Conservation (phyloP, 2,113 vertebrate species). For the Riparia riparia region DNA sequence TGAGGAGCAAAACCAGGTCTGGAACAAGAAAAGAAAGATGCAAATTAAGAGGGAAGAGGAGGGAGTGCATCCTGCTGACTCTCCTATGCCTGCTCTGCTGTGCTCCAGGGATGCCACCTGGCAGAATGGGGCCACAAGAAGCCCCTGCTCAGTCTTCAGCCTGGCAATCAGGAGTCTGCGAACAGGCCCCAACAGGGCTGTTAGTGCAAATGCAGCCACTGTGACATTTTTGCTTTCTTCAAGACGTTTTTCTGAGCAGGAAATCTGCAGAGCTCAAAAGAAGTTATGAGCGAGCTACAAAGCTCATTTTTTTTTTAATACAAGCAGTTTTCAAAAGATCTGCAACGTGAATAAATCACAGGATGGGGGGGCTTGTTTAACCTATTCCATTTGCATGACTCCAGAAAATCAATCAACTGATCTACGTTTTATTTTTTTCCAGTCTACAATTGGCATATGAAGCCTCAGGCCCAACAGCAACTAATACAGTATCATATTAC, state of each 20-base stretch:
- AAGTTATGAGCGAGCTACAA: not conserved
- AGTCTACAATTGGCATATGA: not conserved
- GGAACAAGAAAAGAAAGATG: not conserved
- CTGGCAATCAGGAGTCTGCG: not conserved
- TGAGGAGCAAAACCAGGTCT: not conserved
- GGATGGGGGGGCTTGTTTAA: not conserved
- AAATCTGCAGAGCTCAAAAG: not conserved
- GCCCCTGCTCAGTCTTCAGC: not conserved
- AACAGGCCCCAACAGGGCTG: not conserved
- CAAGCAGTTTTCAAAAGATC: not conserved
- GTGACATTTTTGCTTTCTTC: not conserved
- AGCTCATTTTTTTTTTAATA: not conserved
- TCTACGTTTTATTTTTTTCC: not conserved
- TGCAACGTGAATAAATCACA: not conserved
- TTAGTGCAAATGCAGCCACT: not conserved
- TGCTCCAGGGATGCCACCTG: not conserved
- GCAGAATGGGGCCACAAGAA: rapidly evolving
- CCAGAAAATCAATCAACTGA: not conserved
- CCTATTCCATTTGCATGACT: not conserved
- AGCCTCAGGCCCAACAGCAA: not conserved
- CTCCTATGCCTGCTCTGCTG: not conserved
- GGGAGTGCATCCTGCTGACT: not conserved
- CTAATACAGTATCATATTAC: not conserved
- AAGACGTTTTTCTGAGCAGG: not conserved
- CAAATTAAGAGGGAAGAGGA: not conserved